Evolutionary conservation across 2,113 vertebrate genomes (phyloP).

Genomic region (Drymodes brunneopygia): DNA sequence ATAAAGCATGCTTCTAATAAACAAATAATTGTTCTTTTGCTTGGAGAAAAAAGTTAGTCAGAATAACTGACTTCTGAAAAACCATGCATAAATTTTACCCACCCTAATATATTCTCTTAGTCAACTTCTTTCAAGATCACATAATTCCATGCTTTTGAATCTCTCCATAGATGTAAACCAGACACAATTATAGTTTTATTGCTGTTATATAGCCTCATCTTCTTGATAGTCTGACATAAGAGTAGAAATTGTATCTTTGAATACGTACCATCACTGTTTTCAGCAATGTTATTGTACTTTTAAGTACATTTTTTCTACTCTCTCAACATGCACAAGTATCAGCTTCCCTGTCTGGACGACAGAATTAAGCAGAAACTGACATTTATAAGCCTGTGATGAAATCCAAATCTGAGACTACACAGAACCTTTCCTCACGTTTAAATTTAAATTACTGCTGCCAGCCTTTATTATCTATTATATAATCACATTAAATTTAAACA

Average conservation of each 20-base stretch:
- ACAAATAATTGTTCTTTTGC: background rate
- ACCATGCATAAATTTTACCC: background rate
- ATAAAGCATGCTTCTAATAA: background rate
- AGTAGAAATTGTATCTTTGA: background rate
- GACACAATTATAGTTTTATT: background rate
- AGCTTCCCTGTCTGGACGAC: background rate
- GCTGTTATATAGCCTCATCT: background rate
- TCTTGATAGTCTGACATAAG: background rate
- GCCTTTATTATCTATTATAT: constrained; percentile 6
- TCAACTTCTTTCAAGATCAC: background rate
- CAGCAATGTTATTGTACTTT: background rate
- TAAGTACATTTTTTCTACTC: background rate
- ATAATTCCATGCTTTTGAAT: background rate
- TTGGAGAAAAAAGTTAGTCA: background rate
- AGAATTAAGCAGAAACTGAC: background rate
- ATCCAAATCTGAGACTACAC: background rate
- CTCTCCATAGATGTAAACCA: background rate
- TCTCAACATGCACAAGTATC: background rate
- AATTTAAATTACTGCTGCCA: constrained; percentile 15
- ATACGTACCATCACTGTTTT: background rate
- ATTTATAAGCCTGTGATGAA: background rate
- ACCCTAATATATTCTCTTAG: background rate
- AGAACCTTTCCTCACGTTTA: background rate
- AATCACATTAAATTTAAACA: constrained; percentile 18
- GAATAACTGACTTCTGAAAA: background rate